phyloP scores from a whole-genome alignment of 2,888 invertebrate species.

The Autographa gamma region DNA sequence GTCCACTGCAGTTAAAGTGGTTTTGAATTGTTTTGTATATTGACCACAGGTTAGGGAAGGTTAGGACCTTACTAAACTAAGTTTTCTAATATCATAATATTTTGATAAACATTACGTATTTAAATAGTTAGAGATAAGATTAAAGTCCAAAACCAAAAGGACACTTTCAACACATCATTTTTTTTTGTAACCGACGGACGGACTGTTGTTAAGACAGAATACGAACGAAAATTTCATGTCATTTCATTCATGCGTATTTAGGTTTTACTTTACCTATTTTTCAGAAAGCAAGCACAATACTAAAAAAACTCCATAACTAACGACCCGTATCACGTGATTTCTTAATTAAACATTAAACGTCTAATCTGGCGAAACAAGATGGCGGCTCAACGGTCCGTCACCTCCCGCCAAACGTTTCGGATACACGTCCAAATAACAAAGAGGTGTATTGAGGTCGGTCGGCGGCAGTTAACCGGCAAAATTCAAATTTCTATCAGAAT shows the following conservation, averaged over 20 bases:
- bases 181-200: no score
- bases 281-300: neutral
- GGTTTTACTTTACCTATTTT: neutral
- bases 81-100: no score
- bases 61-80: no score
- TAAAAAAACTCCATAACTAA: slow-evolving; percentile 1
- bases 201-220: no score
- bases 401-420: slow-evolving; percentile 58
- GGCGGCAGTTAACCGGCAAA: slow-evolving; percentile 86
- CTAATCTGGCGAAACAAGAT: slow-evolving; percentile 60
- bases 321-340: slow-evolving; percentile 19
- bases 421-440: slow-evolving; percentile 80
- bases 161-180: no score
- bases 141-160: no score
- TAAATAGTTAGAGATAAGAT: no score
- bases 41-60: neutral
- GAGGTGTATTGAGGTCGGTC: slow-evolving; percentile 79
- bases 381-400: slow-evolving; percentile 62
- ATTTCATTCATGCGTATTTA: no score
- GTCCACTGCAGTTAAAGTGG: slow-evolving; percentile 9
- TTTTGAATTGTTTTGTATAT: slow-evolving; percentile 11
- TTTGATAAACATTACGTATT: no score
- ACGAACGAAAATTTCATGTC: no score
- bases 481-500: slow-evolving; percentile 87
- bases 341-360: slow-evolving; percentile 53